phyloP scores from a whole-genome alignment of 2,113 vertebrate species.

The Daboia siamensis region DNA sequence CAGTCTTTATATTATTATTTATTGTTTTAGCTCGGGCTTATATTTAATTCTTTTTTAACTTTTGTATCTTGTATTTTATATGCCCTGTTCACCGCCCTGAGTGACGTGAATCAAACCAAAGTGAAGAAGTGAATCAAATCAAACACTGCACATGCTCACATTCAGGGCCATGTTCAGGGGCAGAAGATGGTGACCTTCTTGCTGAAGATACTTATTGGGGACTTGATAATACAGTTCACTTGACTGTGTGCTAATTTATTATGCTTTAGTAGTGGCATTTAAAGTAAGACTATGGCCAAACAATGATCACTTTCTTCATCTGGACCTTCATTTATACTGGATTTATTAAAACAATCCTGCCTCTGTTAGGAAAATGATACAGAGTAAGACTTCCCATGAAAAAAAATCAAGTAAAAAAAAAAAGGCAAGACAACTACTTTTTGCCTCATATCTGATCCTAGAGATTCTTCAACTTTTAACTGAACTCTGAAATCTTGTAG shows the following conservation, averaged over 20 bases:
- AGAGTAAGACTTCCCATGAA: background rate
- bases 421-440: background rate
- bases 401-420: background rate
- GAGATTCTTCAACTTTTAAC: background rate
- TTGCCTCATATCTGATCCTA: background rate
- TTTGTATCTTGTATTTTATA: too few species aligned
- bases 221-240: background rate
- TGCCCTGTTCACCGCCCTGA: too few species aligned
- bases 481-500: background rate
- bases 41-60: too few species aligned
- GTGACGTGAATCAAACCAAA: too few species aligned
- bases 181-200: background rate
- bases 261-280: background rate
- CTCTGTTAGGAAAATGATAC: background rate
- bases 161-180: background rate
- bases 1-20: too few species aligned
- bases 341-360: background rate
- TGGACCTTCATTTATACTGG: background rate
- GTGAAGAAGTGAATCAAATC: background rate
- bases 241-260: background rate
- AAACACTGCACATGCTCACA: background rate
- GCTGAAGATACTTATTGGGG: background rate
- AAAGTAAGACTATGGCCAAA: background rate
- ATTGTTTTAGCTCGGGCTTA: too few species aligned
- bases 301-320: background rate